phyloP scores from a whole-genome alignment of 2,888 invertebrate species.

The Psylliodes chrysocephalus region DNA sequence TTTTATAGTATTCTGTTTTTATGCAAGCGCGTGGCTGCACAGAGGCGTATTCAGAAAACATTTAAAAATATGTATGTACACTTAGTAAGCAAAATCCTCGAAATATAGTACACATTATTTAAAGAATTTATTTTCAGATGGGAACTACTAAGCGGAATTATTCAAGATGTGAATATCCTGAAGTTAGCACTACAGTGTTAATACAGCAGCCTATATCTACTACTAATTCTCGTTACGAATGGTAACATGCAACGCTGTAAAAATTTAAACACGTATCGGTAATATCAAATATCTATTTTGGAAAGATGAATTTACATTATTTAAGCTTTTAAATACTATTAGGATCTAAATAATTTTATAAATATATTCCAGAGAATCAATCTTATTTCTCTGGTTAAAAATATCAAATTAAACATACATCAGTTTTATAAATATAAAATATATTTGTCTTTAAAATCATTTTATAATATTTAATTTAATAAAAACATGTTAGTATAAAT shows the following conservation, averaged over 20 bases:
- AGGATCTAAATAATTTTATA: background rate
- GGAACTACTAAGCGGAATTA: constrained; percentile 45
- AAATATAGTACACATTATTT: too few relatives aligned
- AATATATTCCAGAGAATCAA: constrained; percentile 6
- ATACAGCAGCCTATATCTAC: constrained; percentile 60
- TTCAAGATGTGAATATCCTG: constrained; percentile 49
- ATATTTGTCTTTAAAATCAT: too few relatives aligned
- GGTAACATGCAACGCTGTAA: constrained; percentile 50
- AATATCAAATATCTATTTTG: constrained; percentile 21
- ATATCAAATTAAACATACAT: background rate
- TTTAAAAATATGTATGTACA: too few relatives aligned
- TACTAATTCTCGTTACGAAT: constrained; percentile 56
- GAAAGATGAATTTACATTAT: constrained; percentile 13
- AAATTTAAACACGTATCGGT: background rate
- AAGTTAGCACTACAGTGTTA: constrained; percentile 55
- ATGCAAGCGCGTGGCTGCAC: too few relatives aligned
- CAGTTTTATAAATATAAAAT: background rate
- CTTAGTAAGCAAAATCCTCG: too few relatives aligned
- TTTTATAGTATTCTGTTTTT: too few relatives aligned
- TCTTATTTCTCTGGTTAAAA: too few relatives aligned
- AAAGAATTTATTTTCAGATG: constrained; percentile 44
- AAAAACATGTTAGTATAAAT: too few relatives aligned
- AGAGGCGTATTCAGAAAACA: too few relatives aligned
- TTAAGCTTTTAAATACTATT: constrained; percentile 16
- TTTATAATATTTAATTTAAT: too few relatives aligned